Percentiles rank a stretch among this genome's conserved stretches.
These are phyloP conservation scores for Otocyon megalotis DNA, from an alignment of 2,113 vertebrate genomes.

Conservation along the genomic window DNA sequence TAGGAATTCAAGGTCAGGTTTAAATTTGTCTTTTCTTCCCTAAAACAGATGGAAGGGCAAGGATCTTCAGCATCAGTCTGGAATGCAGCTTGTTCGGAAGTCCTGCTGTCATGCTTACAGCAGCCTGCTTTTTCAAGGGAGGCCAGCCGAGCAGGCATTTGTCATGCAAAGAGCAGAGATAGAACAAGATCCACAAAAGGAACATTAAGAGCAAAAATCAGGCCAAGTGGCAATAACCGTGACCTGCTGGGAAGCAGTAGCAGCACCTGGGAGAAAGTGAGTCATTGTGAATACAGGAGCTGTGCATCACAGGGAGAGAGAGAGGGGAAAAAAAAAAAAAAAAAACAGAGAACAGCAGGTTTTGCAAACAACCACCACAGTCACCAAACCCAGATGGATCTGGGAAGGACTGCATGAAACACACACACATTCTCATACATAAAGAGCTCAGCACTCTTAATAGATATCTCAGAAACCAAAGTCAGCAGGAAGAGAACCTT, in stretches of 20 bases:
- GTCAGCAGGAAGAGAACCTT: background rate
- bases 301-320: background rate
- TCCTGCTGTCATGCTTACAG: constrained; percentile 37
- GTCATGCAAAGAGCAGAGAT: constrained; percentile 34
- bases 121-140: background rate
- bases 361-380: background rate
- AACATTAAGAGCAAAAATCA: constrained; percentile 15
- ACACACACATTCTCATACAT: background rate
- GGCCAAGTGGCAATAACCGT: background rate
- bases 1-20: constrained; percentile 67
- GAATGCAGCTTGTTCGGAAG: background rate
- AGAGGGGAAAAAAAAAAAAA: accelerated
- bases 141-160: constrained; percentile 61
- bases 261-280: constrained; percentile 32
- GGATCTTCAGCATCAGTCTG: background rate
- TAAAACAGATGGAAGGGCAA: constrained; percentile 37
- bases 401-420: background rate
- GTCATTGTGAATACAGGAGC: background rate
- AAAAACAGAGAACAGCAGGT: background rate
- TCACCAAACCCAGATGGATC: background rate
- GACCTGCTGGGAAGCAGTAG: background rate
- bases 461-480: background rate
- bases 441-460: background rate
- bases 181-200: background rate
- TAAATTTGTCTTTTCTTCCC: constrained; percentile 51